These are phyloP conservation scores for Oryctes rhinoceros DNA, from an alignment of 1,140 invertebrate genomes.

Conservation along the genomic window DNA sequence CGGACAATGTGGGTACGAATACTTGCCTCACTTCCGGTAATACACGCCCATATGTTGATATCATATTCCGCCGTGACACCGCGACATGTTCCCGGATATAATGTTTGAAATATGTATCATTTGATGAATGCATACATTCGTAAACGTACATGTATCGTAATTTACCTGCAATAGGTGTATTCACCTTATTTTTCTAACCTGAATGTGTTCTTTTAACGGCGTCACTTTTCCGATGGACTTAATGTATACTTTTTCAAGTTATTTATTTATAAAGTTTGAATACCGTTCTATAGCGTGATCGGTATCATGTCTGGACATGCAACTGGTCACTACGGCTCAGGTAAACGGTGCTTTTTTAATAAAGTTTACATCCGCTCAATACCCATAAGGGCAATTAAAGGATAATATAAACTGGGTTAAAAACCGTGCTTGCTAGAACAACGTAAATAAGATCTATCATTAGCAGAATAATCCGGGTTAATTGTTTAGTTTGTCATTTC, in stretches of 20 bases:
- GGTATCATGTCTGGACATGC: constrained; percentile 34
- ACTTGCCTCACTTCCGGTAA: background rate
- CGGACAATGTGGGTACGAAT: constrained; percentile 16
- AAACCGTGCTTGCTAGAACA: background rate
- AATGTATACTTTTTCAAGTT: background rate
- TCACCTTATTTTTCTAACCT: constrained; percentile 33
- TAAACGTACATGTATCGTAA: background rate
- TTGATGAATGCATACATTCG: background rate
- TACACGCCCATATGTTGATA: constrained; percentile 9
- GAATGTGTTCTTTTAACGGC: background rate
- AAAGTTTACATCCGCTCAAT: background rate
- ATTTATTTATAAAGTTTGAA: constrained; percentile 24
- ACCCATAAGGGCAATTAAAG: background rate
- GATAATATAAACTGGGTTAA: background rate
- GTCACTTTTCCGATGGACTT: background rate
- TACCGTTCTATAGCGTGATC: constrained; percentile 19
- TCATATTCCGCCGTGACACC: background rate
- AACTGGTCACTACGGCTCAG: background rate
- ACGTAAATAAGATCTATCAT: background rate
- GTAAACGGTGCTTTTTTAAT: background rate
- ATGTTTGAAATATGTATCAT: background rate
- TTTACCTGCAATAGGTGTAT: constrained; percentile 5
- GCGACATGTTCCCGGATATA: background rate
- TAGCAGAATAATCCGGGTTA: background rate
- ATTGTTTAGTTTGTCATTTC: background rate